Evolutionary conservation across 2,888 invertebrate genomes (phyloP).

Genomic region (Drosophila testacea): DNA sequence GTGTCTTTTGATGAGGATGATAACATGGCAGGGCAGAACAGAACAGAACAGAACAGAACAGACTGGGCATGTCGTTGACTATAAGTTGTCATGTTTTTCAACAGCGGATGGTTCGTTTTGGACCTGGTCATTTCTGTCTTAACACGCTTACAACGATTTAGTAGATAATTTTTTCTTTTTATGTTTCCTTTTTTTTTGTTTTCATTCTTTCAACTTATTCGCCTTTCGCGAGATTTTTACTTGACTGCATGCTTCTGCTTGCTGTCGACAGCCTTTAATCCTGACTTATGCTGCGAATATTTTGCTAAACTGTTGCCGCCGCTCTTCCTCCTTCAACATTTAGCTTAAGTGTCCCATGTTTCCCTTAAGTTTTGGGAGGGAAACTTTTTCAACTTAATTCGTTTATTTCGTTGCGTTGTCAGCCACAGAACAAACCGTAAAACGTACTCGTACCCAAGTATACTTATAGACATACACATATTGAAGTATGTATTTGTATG

Average conservation of each 20-base stretch:
- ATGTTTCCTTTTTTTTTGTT: constrained; percentile 11
- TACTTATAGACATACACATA: constrained; percentile 16
- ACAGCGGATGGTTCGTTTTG: constrained; percentile 21
- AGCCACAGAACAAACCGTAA: constrained; percentile 27
- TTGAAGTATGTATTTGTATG: constrained; percentile 53
- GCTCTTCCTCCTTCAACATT: neutral
- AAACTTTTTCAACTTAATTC: constrained; percentile 28
- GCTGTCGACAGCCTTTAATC: constrained; percentile 60
- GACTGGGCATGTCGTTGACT: constrained; percentile 66
- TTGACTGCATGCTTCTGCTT: constrained; percentile 48
- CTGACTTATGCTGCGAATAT: constrained; percentile 78
- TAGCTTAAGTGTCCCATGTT: constrained; percentile 23
- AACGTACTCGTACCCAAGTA: constrained; percentile 9
- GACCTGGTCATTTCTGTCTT: constrained; percentile 51
- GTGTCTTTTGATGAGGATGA: constrained; percentile 19
- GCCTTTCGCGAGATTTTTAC: constrained; percentile 52
- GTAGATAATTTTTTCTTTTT: constrained; percentile 37
- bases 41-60: constrained; percentile 1
- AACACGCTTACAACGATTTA: constrained; percentile 70
- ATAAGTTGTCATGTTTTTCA: constrained; percentile 56
- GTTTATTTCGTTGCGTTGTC: constrained; percentile 32
- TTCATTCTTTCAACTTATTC: constrained; percentile 40
- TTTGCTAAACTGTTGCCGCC: constrained; percentile 71
- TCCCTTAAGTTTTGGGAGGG: constrained; percentile 11
- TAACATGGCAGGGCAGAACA: constrained; percentile 5